Evolutionary conservation across 2,888 invertebrate genomes (phyloP).

Genomic region (Melangyna quadrimaculata): DNA sequence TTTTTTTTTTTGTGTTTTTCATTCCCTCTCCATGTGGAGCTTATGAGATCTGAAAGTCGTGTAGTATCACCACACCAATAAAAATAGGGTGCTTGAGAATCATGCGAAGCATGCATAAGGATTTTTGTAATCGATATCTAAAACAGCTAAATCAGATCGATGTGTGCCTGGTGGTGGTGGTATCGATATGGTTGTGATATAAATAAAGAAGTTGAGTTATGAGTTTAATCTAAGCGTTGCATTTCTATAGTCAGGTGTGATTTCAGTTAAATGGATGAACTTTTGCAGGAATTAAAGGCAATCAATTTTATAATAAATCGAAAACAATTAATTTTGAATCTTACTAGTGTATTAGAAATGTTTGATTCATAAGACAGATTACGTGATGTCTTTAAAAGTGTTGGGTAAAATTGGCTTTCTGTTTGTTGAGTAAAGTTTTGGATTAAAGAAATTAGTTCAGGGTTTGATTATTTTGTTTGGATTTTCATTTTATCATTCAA

Average conservation of each 20-base stretch:
- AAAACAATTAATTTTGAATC: not conserved
- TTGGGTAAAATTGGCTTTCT: not conserved
- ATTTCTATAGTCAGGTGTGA: not conserved
- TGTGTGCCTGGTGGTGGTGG: not conserved
- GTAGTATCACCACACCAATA: not conserved
- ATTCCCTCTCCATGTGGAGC: not conserved
- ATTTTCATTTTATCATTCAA: no score
- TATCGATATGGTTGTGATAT: not conserved
- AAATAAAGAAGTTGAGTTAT: not conserved
- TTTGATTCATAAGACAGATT: not conserved
- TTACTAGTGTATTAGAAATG: not conserved
- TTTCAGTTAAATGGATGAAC: not conserved
- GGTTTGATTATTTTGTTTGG: no score
- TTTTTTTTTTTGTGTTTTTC: not conserved
- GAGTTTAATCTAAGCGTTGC: not conserved
- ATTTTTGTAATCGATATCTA: conserved; percentile 15
- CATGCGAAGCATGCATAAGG: conserved; percentile 13
- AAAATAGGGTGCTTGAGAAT: not conserved
- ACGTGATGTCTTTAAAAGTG: not conserved
- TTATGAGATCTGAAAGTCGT: conserved; percentile 7
- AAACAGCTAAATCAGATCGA: conserved; percentile 10
- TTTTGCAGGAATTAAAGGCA: not conserved
- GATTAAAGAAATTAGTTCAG: no score
- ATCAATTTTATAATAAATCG: not conserved
- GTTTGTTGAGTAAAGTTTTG: no score